These are phyloP conservation scores for Drosophila nr. perissopoda DNA, from an alignment of 2,888 invertebrate genomes.

Conservation along the genomic window DNA sequence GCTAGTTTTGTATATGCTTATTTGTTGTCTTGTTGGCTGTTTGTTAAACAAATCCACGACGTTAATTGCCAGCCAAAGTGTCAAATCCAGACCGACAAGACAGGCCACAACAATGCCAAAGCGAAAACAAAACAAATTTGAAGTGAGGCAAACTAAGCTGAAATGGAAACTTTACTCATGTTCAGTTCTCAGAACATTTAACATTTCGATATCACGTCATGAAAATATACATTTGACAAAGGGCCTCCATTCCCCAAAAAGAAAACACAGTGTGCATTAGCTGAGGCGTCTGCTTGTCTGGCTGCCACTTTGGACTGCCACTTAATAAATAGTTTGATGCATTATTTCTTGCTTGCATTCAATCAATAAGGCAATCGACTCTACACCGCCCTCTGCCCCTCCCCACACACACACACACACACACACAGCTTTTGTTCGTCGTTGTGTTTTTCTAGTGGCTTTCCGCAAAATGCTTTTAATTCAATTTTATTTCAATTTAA, in stretches of 20 bases:
- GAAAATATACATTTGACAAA: constrained; percentile 24
- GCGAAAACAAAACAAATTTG: constrained; percentile 13
- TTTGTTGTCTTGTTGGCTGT: constrained; percentile 70
- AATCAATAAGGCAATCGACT: constrained; percentile 63
- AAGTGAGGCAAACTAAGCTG: neutral
- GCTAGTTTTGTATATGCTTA: constrained; percentile 48
- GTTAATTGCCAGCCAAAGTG: constrained; percentile 74
- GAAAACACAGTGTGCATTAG: constrained; percentile 55
- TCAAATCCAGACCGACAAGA: constrained; percentile 40
- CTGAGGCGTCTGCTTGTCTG: constrained; percentile 63
- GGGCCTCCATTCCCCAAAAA: neutral
- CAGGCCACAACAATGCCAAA: constrained; percentile 22
- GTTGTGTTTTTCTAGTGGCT: constrained; percentile 59
- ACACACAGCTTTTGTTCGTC: neutral
- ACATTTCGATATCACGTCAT: constrained; percentile 47
- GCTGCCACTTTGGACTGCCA: constrained; percentile 67
- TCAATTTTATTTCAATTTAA: constrained; percentile 79
- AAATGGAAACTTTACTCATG: constrained; percentile 28
- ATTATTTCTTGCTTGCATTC: constrained; percentile 68
- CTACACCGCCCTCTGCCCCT: constrained; percentile 8
- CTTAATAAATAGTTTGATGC: constrained; percentile 77
- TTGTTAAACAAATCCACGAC: constrained; percentile 75
- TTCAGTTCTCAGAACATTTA: constrained; percentile 46
- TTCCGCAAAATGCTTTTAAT: constrained; percentile 80
- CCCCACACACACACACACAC: neutral